Evolutionary conservation across 2,888 invertebrate genomes (phyloP), one percentile per base, ranked within the genome.

Genomic region (Metellina segmentata): DNA sequence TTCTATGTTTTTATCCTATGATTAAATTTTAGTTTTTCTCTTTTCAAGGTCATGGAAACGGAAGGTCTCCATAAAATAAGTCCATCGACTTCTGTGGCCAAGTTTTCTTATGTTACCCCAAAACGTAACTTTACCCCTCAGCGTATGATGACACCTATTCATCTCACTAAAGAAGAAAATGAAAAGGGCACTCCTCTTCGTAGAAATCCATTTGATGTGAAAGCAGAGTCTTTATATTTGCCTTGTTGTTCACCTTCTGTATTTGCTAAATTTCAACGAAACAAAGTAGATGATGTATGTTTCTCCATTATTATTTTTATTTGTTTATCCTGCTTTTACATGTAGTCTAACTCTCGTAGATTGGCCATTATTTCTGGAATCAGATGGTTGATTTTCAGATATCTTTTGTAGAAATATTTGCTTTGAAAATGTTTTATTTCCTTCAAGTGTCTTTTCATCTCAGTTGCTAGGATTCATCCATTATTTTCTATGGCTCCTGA

Each of bases 181-280:
- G 52, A 69, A 16, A 51, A 11, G 13, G 71, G 74, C 20, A 81
- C 89, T 49, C 81, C 91, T 13, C 49, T 78, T 71, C 7, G 34
- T 19, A 53, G 16, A 34, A 93, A 93, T 89, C 93, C 93, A 20
- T 93, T 93, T 91, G 88, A 89, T 81, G 72, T 91, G 7, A 90
- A 93, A 78, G 81, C 93, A 8, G 91, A 91, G 61, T 70, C 91
- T 11, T 86, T 93, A 11, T 83, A 89, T 72, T 81, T 91, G 7
- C 85, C 81, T 70, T 74, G 89, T 6, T 93, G 89, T 49, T 93
- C 93, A 16, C 93, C 93, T 8, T 93, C 92, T 7, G 90, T 93
- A 8, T 91, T 93, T 81, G 88, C 90, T 49, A 83, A 88, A 20
- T 81, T 91, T 20, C 72, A 81, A 16, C 81, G 69, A 77, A 90